Evolutionary conservation across 2,797 vertebrate species (phyloP), one percentile per base, ranked within the genome.

Genomic region (Tokudaia tokunoshimensis): DNA sequence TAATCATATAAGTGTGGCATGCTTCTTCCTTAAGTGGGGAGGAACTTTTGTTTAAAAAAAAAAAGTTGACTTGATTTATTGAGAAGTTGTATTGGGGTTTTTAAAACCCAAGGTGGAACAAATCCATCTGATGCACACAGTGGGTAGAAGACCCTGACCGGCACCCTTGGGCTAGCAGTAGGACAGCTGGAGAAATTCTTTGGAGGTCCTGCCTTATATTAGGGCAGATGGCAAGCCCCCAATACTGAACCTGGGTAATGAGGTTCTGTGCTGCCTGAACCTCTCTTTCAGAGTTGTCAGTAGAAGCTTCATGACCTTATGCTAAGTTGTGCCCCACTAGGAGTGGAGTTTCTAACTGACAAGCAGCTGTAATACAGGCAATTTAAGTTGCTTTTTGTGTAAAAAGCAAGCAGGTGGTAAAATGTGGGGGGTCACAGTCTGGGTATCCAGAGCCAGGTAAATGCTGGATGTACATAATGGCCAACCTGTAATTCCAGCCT

Each of bases 71-170:
- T 72, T 92, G 76, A 95, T 95, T 94, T 93, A 76, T 50, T 67
- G n/a, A 91, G 92, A 82, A 37, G n/a, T 72, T 78, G 0, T 75
- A 9, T 92, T 59, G 63, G 4, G 2, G 2, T 94, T 96, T 97
- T 96, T 95, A 89, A 93, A 50, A 94, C 22, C 55, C 57, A 41
- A 96, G 86, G 57, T 86, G 83, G 31, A 74, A 91, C 86, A 79
- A 94, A n/a, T 37, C 10, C 34, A 78, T 52, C 52, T 84, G 67
- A 93, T 89, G 37, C 14, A 59, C n/a, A 88, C 89, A 65, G 63
- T 88, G 57, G 10, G 34, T 80, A 50, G 37, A 80, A 72, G 65
- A 59, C 65, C 65, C 75, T 89, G 86, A 24, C 19, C 31, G 29
- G 10, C 92, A 15, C 59, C 65, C 4, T 4, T 70, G 17, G 61